Evolutionary conservation across 2,888 invertebrate genomes (phyloP).

Genomic region (Arctia plantaginis): DNA sequence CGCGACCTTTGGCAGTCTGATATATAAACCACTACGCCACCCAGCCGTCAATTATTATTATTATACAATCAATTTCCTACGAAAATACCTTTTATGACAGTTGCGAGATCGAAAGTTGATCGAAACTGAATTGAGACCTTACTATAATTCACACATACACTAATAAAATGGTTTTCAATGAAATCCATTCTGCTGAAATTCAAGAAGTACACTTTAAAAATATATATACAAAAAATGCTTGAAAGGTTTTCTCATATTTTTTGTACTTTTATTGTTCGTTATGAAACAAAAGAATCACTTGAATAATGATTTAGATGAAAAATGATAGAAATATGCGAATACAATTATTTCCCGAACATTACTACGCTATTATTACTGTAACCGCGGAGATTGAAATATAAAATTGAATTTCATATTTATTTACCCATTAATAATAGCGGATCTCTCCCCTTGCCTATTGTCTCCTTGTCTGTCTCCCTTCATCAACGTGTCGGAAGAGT

Average conservation of each 20-base stretch:
- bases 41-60: too few relatives aligned
- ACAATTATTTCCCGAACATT: constrained; percentile 24
- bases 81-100: too few relatives aligned
- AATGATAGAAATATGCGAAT: constrained; percentile 15
- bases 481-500: constrained; percentile 42
- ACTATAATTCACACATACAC: not conserved
- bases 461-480: constrained; percentile 38
- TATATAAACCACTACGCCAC: too few relatives aligned
- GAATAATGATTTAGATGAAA: constrained; percentile 25
- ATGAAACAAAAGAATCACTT: constrained; percentile 9
- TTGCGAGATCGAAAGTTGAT: too few relatives aligned
- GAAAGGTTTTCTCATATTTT: not conserved
- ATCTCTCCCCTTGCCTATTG: constrained; percentile 38
- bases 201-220: not conserved
- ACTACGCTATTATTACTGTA: constrained; percentile 38
- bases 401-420: constrained; percentile 58
- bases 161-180: not conserved
- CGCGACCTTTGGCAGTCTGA: too few relatives aligned
- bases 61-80: too few relatives aligned
- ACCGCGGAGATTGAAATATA: constrained; percentile 38
- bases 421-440: constrained; percentile 51
- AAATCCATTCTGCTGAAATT: not conserved
- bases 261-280: not conserved
- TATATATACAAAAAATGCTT: not conserved
- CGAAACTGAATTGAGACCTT: too few relatives aligned